Evolutionary conservation across 2,113 vertebrate genomes (phyloP).

Genomic region (Baryphthengus martii): DNA sequence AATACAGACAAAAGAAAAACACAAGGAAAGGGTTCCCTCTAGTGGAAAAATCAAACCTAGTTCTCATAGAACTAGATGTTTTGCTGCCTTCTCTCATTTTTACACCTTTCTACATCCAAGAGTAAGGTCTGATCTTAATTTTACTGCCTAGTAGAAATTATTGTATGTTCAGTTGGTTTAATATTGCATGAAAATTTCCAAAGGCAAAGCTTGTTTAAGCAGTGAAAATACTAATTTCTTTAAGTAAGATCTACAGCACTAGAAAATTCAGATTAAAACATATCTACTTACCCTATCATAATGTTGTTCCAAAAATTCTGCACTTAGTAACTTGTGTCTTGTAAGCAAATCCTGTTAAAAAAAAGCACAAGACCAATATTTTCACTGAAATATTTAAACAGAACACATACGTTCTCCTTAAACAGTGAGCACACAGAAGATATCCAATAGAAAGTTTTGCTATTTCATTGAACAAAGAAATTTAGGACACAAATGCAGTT

Average conservation of each 20-base stretch:
- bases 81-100: not conserved
- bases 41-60: not conserved
- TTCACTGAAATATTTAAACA: not conserved
- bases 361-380: conserved; percentile 4
- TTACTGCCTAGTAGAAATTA: not conserved
- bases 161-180: not conserved
- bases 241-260: not conserved
- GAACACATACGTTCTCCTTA: not conserved
- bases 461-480: not conserved
- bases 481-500: not conserved
- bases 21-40: conserved; percentile 24
- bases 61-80: not conserved
- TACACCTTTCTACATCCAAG: not conserved
- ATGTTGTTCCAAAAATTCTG: conserved; percentile 87
- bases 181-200: not conserved
- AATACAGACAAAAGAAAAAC: not conserved
- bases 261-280: not conserved
- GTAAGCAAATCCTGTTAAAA: conserved; percentile 84
- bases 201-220: not conserved
- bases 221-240: not conserved
- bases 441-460: not conserved
- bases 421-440: not conserved
- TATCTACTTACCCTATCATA: conserved; percentile 82
- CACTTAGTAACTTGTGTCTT: conserved; percentile 86
- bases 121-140: not conserved